Conservation (phyloP, 2,113 vertebrate genomes). For the Equus quagga region DNA sequence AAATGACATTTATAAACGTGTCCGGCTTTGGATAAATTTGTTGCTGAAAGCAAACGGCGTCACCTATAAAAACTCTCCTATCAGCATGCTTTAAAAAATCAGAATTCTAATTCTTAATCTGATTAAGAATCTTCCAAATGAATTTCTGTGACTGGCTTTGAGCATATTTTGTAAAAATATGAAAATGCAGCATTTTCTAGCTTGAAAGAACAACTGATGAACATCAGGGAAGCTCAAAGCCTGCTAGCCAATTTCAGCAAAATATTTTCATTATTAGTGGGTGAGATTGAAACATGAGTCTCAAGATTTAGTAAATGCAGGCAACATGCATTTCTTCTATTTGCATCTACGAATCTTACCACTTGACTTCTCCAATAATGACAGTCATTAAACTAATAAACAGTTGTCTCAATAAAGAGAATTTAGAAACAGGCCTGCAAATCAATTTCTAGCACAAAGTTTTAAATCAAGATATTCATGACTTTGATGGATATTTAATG, state of each 20-base stretch:
- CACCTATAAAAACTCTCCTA: background rate
- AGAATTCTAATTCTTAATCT: background rate
- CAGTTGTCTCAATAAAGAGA: background rate
- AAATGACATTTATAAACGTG: background rate
- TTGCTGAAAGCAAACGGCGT: background rate
- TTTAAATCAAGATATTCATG: background rate
- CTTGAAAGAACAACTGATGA: background rate
- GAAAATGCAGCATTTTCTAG: background rate
- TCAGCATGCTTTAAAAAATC: background rate
- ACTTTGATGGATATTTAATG: background rate
- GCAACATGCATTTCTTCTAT: background rate
- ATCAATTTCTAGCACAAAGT: background rate
- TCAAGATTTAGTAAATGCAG: slow-evolving; percentile 11
- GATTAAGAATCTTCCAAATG: background rate
- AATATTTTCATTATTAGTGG: background rate
- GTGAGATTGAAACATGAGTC: background rate
- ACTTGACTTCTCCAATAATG: slow-evolving; percentile 35
- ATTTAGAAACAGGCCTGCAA: background rate
- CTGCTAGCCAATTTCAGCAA: background rate
- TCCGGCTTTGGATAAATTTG: background rate
- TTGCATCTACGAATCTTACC: background rate
- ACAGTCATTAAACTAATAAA: background rate
- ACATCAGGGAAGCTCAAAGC: background rate
- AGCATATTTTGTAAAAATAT: background rate
- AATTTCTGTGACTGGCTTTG: background rate